Evolutionary conservation across 2,888 invertebrate species (phyloP).

Genomic region (Hirtodrosophila histrioides): DNA sequence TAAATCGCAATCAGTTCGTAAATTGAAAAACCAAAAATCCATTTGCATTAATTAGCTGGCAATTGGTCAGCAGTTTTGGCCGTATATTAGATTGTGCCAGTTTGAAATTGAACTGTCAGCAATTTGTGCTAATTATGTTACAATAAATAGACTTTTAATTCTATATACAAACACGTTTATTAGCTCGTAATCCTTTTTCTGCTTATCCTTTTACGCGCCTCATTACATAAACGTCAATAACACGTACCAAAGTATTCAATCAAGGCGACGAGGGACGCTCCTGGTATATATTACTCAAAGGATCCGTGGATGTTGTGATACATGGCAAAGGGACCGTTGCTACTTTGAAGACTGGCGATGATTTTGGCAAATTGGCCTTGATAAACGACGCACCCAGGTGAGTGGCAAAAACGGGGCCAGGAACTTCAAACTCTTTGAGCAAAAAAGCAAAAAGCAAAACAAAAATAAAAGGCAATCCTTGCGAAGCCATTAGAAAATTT

Average conservation of each 20-base stretch:
- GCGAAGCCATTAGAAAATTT: no score
- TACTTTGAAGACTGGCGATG: slow-evolving; percentile 92
- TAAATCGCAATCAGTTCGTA: slow-evolving; percentile 2
- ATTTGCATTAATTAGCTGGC: slow-evolving; percentile 29
- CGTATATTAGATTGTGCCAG: slow-evolving; percentile 13
- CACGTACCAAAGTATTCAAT: slow-evolving; percentile 87
- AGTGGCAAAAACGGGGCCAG: slow-evolving; percentile 47
- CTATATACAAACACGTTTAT: background rate
- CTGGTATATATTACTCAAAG: slow-evolving; percentile 93
- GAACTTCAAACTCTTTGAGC: background rate
- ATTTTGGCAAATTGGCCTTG: slow-evolving; percentile 93
- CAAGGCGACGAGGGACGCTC: slow-evolving; percentile 93
- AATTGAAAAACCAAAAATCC: slow-evolving; percentile 14
- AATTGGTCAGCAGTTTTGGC: slow-evolving; percentile 3
- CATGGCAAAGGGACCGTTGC: slow-evolving; percentile 93
- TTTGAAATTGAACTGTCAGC: slow-evolving; percentile 42
- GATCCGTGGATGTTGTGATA: slow-evolving; percentile 93
- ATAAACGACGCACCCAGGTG: slow-evolving; percentile 94
- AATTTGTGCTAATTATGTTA: slow-evolving; percentile 43
- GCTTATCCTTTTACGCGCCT: slow-evolving; percentile 9
- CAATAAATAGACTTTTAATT: slow-evolving; percentile 20
- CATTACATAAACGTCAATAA: slow-evolving; percentile 36
- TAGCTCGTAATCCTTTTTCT: slow-evolving; percentile 28
- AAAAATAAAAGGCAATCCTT: slow-evolving; percentile 3
- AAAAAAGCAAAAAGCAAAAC: background rate